Percentiles rank a stretch among this genome's conserved stretches.
Evolutionary conservation across 2,797 vertebrate species (phyloP).

Genomic region (Pipistrellus kuhlii): DNA sequence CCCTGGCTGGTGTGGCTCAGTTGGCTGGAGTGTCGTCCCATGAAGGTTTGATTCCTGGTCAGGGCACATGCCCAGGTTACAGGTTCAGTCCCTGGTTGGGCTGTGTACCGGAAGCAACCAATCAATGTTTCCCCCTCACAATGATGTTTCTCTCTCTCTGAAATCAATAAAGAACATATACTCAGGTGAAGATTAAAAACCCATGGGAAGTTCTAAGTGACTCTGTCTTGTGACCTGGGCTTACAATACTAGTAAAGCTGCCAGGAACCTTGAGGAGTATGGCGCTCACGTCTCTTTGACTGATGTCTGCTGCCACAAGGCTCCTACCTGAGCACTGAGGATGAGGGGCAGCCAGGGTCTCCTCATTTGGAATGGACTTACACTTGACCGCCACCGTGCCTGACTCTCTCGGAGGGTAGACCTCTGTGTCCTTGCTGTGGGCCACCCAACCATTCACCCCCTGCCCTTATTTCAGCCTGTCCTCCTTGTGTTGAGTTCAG

Average conservation of each 20-base stretch:
- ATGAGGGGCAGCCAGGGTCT: not conserved
- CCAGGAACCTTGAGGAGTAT: not conserved
- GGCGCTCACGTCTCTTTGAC: not conserved
- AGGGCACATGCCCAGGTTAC: not conserved
- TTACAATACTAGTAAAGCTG: not conserved
- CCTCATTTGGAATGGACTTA: not conserved
- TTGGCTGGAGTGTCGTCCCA: not conserved
- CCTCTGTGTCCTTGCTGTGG: not conserved
- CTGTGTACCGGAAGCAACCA: too few relatives aligned
- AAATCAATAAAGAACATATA: not conserved
- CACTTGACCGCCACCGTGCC: not conserved
- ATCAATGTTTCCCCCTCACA: not conserved
- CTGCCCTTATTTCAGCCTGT: not conserved
- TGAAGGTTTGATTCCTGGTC: not conserved
- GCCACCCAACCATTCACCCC: not conserved
- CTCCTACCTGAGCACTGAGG: not conserved
- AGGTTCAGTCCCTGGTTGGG: not conserved
- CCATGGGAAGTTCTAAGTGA: not conserved
- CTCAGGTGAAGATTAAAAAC: not conserved
- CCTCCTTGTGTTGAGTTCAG: not conserved
- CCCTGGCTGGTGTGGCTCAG: not conserved
- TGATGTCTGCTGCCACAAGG: not conserved
- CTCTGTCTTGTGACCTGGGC: not conserved
- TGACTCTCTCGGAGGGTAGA: not conserved
- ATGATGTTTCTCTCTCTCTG: not conserved